These are phyloP conservation scores for Campoletis raptor DNA, from an alignment of 2,888 invertebrate species.

Conservation along the genomic window DNA sequence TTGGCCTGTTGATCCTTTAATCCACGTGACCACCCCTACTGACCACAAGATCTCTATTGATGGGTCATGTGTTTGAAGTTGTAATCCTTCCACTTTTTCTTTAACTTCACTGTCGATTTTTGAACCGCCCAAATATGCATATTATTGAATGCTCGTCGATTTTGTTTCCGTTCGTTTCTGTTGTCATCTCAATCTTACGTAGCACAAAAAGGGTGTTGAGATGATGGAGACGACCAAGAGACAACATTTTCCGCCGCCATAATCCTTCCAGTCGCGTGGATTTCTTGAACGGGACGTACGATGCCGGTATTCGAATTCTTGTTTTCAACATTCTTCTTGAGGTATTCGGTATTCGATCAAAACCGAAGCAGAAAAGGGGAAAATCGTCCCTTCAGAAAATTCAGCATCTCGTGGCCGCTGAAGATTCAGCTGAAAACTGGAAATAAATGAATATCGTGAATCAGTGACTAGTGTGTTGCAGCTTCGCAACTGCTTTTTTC, in stretches of 20 bases:
- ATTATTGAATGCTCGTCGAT: background rate
- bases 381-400: background rate
- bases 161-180: slow-evolving; percentile 6
- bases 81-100: slow-evolving; percentile 7
- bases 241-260: slow-evolving; percentile 66
- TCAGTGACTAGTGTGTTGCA: slow-evolving; percentile 21
- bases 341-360: slow-evolving; percentile 10
- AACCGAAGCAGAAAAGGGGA: background rate
- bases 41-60: slow-evolving; percentile 20
- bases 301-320: slow-evolving; percentile 44
- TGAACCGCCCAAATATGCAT: background rate
- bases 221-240: slow-evolving; percentile 20
- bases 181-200: slow-evolving; percentile 30
- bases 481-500: background rate
- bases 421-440: slow-evolving; percentile 1
- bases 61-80: background rate
- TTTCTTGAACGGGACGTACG: slow-evolving; percentile 35
- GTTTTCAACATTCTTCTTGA: slow-evolving; percentile 3
- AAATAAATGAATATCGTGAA: slow-evolving; percentile 39
- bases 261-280: slow-evolving; percentile 66
- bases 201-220: slow-evolving; percentile 39
- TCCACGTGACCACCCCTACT: slow-evolving; percentile 23
- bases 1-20: slow-evolving; percentile 39
- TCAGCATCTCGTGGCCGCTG: background rate
- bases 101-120: slow-evolving; percentile 21